Percentiles rank a stretch among this genome's conserved stretches.
These are phyloP conservation scores for Carpatolechia fugitivella DNA, from an alignment of 2,888 invertebrate species.

Conservation along the genomic window DNA sequence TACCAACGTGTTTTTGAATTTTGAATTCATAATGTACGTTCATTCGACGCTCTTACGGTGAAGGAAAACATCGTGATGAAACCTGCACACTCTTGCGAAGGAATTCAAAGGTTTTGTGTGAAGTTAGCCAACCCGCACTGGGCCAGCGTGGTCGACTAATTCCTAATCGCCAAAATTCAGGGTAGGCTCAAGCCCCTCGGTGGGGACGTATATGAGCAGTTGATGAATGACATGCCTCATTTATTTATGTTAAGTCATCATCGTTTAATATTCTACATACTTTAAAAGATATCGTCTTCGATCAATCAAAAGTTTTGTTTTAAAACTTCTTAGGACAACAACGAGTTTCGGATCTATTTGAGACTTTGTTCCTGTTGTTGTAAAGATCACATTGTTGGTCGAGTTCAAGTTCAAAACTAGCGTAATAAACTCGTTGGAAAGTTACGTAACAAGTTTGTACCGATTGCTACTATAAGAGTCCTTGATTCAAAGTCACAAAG, in stretches of 20 bases:
- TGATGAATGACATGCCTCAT: too few species aligned
- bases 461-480: neutral
- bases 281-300: slow-evolving; percentile 54
- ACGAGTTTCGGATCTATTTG: slow-evolving; percentile 27
- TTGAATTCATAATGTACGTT: too few species aligned
- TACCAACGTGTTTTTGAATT: too few species aligned
- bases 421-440: slow-evolving; percentile 21
- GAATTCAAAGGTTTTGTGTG: too few species aligned
- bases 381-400: slow-evolving; percentile 33
- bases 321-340: slow-evolving; percentile 24
- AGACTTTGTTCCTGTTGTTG: slow-evolving; percentile 28
- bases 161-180: too few species aligned
- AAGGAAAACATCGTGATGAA: too few species aligned
- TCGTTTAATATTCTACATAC: slow-evolving; percentile 63
- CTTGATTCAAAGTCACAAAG: neutral
- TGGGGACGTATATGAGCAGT: too few species aligned
- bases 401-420: slow-evolving; percentile 39
- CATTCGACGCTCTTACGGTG: too few species aligned
- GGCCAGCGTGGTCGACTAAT: too few species aligned
- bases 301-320: slow-evolving; percentile 60
- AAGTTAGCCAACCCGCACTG: too few species aligned
- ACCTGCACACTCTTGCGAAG: too few species aligned
- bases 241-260: slow-evolving; percentile 70
- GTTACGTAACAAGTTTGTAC: slow-evolving; percentile 15
- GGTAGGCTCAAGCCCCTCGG: too few species aligned